Percentiles rank a stretch among this genome's conserved stretches.
Conservation (phyloP, 2,113 vertebrate genomes). For the Ranitomeya imitator region DNA sequence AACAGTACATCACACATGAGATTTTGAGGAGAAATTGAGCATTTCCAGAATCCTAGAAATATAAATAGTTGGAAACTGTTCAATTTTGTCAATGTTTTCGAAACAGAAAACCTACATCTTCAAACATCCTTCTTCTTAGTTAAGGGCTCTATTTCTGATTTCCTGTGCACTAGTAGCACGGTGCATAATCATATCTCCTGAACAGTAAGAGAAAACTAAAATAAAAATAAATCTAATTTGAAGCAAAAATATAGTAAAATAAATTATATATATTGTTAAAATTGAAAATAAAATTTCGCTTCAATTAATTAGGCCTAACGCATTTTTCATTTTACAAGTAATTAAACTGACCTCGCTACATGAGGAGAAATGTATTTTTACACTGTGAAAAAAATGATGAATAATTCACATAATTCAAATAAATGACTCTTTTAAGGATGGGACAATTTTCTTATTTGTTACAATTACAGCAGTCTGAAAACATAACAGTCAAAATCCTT, state of each 20-base stretch:
- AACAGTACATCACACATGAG: neutral
- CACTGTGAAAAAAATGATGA: neutral
- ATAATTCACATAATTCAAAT: neutral
- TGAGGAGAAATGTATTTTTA: neutral
- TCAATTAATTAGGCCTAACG: constrained; percentile 21
- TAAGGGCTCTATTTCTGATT: neutral
- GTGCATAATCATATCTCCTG: neutral
- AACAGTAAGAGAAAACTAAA: neutral
- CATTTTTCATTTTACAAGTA: neutral
- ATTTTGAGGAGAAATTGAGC: neutral
- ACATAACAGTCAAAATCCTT: neutral
- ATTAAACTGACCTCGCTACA: neutral
- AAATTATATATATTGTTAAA: neutral
- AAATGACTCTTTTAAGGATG: constrained; percentile 2
- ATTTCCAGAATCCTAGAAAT: neutral
- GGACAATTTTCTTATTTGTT: neutral
- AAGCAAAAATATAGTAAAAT: neutral
- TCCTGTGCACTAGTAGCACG: neutral
- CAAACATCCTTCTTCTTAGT: neutral
- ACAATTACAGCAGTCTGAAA: neutral
- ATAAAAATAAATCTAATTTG: neutral
- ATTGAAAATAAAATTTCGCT: neutral
- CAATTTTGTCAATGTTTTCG: neutral
- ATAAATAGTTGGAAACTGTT: neutral
- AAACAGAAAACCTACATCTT: neutral